Conservation (phyloP, 2,888 invertebrate species). For the Amblyjoppa fuscipennis region DNA sequence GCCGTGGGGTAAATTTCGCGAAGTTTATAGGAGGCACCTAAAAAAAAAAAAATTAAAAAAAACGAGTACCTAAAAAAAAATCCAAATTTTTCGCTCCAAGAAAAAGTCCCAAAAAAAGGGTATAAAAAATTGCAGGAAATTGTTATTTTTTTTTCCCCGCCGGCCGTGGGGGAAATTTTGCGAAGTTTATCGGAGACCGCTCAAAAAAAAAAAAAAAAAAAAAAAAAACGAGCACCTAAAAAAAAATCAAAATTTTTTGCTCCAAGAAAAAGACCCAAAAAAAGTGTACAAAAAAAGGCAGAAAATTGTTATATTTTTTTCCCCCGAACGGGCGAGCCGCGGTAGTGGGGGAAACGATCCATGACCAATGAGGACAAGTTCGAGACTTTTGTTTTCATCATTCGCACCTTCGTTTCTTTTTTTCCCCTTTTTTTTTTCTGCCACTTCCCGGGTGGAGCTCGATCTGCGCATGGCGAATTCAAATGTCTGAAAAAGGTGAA, state of each 20-base stretch:
- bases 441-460: slow-evolving; percentile 1
- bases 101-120: slow-evolving; percentile 69
- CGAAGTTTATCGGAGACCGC: slow-evolving; percentile 3
- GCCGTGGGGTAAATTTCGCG: slow-evolving; percentile 61
- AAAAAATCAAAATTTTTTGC: slow-evolving; percentile 38
- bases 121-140: no score
- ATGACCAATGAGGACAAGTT: slow-evolving; percentile 84
- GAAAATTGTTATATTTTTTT: neutral
- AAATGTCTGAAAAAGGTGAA: slow-evolving; percentile 73
- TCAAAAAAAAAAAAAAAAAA: slow-evolving; percentile 63
- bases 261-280: slow-evolving; percentile 69
- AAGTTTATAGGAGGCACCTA: slow-evolving; percentile 56
- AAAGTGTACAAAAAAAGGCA: neutral
- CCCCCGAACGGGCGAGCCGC: neutral
- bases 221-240: slow-evolving; percentile 44
- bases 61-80: slow-evolving; percentile 56
- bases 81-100: no score
- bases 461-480: slow-evolving; percentile 82
- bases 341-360: slow-evolving; percentile 65
- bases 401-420: slow-evolving; percentile 70
- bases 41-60: slow-evolving; percentile 7
- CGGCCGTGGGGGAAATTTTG: no score
- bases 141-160: no score
- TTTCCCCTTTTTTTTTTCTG: neutral
- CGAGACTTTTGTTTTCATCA: slow-evolving; percentile 79